phyloP scores from a whole-genome alignment of 2,888 invertebrate genomes.

The Lepidonotus clava region DNA sequence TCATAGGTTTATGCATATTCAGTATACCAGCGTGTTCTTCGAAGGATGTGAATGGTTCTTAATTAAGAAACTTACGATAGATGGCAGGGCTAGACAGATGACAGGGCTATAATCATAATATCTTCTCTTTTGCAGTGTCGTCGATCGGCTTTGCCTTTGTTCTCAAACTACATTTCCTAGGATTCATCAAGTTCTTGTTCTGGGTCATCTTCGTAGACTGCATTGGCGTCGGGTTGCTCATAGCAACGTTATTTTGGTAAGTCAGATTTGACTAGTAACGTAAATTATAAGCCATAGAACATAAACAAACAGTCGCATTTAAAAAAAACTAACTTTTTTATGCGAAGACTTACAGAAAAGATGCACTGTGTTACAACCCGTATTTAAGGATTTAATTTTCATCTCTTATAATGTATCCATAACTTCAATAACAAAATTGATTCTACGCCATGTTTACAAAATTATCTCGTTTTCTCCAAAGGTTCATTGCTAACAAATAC shows the following conservation, averaged over 20 bases:
- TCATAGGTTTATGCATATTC: neutral
- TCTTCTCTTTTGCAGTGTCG: conserved; percentile 85
- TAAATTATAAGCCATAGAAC: too few relatives aligned
- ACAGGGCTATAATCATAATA: too few relatives aligned
- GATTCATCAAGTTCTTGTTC: conserved; percentile 89
- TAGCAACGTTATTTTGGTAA: conserved; percentile 94
- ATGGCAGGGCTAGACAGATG: conserved; percentile 18
- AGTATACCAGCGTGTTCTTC: neutral
- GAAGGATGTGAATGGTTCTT: neutral
- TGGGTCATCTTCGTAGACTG: conserved; percentile 97
- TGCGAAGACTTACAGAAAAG: too few relatives aligned
- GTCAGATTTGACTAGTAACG: too few relatives aligned
- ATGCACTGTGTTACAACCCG: too few relatives aligned
- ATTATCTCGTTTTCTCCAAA: conserved; percentile 78
- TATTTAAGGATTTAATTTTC: too few relatives aligned
- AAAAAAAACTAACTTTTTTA: too few relatives aligned
- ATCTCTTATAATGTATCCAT: too few relatives aligned
- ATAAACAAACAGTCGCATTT: too few relatives aligned
- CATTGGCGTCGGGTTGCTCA: conserved; percentile 91
- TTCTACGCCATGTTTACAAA: neutral
- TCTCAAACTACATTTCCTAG: conserved; percentile 84
- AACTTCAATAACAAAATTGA: too few relatives aligned
- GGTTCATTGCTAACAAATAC: conserved; percentile 90
- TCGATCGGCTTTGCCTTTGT: conserved; percentile 93
- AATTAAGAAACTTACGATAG: neutral